These are phyloP conservation scores for Pardosa pseudoannulata DNA, from an alignment of 2,888 invertebrate genomes.

Conservation along the genomic window DNA sequence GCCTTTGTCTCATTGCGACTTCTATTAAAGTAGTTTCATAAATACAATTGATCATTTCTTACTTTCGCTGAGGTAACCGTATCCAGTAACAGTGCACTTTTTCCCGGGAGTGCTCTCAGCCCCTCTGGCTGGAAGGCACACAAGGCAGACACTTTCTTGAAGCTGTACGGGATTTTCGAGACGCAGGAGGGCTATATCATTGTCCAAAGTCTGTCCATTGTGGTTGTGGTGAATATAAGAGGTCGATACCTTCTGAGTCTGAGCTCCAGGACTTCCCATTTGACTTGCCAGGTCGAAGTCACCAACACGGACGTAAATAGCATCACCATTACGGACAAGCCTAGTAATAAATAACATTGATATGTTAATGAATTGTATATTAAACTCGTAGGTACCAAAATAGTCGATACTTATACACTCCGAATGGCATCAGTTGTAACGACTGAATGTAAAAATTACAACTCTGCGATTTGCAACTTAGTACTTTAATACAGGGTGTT, in stretches of 20 bases:
- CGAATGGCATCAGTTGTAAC: no score
- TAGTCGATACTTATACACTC: no score
- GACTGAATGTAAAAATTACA: no score
- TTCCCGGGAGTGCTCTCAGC: slow-evolving; percentile 90
- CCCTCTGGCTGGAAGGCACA: slow-evolving; percentile 91
- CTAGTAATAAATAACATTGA: no score
- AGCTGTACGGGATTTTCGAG: slow-evolving; percentile 75
- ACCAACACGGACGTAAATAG: slow-evolving; percentile 93
- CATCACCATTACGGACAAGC: slow-evolving; percentile 94
- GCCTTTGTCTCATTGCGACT: no score
- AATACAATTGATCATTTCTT: no score
- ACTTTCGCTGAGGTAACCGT: slow-evolving; percentile 97
- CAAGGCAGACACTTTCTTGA: slow-evolving; percentile 77
- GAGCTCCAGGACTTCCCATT: slow-evolving; percentile 62
- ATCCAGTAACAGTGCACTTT: slow-evolving; percentile 92
- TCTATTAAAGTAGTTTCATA: no score
- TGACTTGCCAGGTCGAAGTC: slow-evolving; percentile 77
- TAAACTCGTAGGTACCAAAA: no score
- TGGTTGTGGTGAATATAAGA: slow-evolving; percentile 97
- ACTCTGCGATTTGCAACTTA: no score
- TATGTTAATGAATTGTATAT: no score
- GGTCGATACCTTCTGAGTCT: slow-evolving; percentile 86
- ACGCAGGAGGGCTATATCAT: slow-evolving; percentile 94
- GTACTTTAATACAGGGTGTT: no score
- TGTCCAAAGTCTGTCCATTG: slow-evolving; percentile 94